Evolutionary conservation across 2,113 vertebrate species (phyloP), one percentile per base, ranked within the genome.

Genomic region (Platysteira castanea): DNA sequence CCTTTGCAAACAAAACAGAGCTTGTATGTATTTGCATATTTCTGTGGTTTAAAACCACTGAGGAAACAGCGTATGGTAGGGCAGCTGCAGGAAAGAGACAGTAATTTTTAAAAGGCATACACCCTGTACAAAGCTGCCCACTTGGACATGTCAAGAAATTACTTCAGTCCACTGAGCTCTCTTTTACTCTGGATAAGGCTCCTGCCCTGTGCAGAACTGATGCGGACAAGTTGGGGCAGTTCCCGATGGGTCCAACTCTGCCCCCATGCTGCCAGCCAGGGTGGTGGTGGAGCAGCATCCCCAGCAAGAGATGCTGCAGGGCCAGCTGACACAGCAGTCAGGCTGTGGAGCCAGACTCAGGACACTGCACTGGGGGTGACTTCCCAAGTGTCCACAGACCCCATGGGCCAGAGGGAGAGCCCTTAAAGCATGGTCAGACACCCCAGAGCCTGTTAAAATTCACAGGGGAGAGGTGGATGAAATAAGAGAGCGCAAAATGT

Each of bases 41-140:
- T 52, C 47, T 56, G 33, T 23, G 23, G 7, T 87, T 78, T 68
- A 35, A 31, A 73, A 81, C 19, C 52, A 19, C 49, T 13, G 37
- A 50, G 35, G 31, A 77, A 80, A 44, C 39, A 26, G 10, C 8
- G 12, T 16, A 49, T 0, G 0, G 30, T 22, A 35, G 1, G 4
- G 27, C 5, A 69, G 26, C 56, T 63, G 20, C 56, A 68, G 39
- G 26, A 79, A 79, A n/a, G 18, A 52, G n/a, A 31, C 2, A 20
- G 44, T 20, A 26, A 47, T 17, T 46, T 89, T 78, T 74, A 52
- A 24, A 50, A 68, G 24, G 49, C 7, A 44, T 6, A 7, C 11
- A 9, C 4, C 12, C 31, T n/a, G 11, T 15, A 41, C 9, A 74
- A 84, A 92, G 10, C 53, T 83, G 23, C 11, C 49, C n/a, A 49